These are phyloP conservation scores for Leptodactylus fuscus DNA, from an alignment of 2,113 vertebrate genomes.

Conservation along the genomic window DNA sequence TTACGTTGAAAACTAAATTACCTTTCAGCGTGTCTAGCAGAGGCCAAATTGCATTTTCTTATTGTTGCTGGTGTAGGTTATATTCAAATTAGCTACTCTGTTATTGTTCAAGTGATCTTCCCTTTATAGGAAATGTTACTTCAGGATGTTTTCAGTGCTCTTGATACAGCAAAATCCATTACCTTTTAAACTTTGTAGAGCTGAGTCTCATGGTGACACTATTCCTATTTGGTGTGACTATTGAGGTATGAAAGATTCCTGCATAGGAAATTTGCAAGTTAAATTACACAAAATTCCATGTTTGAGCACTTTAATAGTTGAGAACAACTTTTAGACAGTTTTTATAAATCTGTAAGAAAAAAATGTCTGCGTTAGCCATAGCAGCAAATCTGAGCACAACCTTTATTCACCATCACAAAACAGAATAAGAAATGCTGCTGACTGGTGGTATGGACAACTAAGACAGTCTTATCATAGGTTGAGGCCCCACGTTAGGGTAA, in stretches of 20 bases:
- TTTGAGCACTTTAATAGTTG: neutral
- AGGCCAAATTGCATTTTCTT: constrained; percentile 32
- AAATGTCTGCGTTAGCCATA: too few species aligned
- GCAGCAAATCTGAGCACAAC: too few species aligned
- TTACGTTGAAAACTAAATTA: constrained; percentile 39
- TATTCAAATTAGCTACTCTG: constrained; percentile 39
- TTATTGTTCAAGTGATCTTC: constrained; percentile 47
- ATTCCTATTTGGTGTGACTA: neutral
- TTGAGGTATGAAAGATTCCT: neutral
- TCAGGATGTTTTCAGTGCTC: neutral
- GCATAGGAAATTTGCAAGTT: neutral
- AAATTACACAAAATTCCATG: neutral
- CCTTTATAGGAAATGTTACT: constrained; percentile 18
- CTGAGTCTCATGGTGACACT: constrained; percentile 13
- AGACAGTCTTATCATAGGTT: too few species aligned
- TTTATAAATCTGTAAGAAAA: too few species aligned
- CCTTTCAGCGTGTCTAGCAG: neutral
- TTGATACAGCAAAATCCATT: constrained; percentile 11
- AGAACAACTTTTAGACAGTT: neutral
- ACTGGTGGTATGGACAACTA: too few species aligned
- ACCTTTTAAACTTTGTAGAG: constrained; percentile 21
- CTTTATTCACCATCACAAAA: too few species aligned
- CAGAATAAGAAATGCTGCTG: too few species aligned
- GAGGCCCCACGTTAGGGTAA: too few species aligned
- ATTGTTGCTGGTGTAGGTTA: constrained; percentile 35